These are phyloP conservation scores for Corythoichthys intestinalis DNA, from an alignment of 2,113 vertebrate species.

Conservation along the genomic window DNA sequence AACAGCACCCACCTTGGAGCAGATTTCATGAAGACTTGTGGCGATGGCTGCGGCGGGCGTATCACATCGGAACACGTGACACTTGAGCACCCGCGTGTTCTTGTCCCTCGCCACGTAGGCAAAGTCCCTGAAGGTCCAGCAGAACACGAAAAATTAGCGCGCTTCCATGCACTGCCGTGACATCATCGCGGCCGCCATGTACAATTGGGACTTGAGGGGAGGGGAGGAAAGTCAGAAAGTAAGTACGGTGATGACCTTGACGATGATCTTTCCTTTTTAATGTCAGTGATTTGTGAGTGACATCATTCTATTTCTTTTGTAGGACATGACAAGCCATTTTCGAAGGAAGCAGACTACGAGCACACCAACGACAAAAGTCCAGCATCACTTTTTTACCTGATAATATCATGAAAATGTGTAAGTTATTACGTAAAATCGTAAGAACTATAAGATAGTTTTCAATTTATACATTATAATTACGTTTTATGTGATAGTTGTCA, in stretches of 20 bases:
- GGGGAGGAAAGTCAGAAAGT: background rate
- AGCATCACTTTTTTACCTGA: too few species aligned
- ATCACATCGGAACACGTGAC: conserved; percentile 98
- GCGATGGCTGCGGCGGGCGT: conserved; percentile 94
- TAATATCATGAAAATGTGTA: too few species aligned
- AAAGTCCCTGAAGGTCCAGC: conserved; percentile 80
- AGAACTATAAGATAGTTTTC: too few species aligned
- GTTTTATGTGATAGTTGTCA: too few species aligned
- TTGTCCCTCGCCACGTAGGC: conserved; percentile 96
- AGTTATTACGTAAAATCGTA: too few species aligned
- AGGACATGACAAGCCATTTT: too few species aligned
- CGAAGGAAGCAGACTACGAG: too few species aligned
- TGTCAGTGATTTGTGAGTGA: background rate
- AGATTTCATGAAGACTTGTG: conserved; percentile 96
- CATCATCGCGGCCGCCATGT: background rate
- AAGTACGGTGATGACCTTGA: background rate
- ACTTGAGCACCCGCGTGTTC: conserved; percentile 94
- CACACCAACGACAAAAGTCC: too few species aligned
- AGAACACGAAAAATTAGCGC: background rate
- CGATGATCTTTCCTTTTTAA: background rate
- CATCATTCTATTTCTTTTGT: background rate
- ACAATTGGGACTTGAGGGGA: background rate
- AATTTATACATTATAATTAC: too few species aligned
- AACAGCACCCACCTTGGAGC: conserved; percentile 82
- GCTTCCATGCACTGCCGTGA: background rate